Conservation (phyloP, 2,797 vertebrate genomes). For the Acanthiza pusilla region DNA sequence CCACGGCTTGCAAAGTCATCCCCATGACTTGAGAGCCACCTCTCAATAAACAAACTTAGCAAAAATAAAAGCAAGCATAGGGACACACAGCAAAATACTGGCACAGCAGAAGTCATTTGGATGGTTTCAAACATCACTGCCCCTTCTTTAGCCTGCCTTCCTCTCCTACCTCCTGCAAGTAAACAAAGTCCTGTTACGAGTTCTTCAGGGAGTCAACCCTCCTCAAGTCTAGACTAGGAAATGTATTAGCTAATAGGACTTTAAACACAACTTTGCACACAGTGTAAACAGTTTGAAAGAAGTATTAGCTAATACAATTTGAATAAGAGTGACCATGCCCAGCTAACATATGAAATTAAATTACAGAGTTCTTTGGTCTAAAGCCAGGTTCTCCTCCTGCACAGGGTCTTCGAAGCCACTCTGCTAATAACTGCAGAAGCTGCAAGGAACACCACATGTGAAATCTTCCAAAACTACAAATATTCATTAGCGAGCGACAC, state of each 20-base stretch:
- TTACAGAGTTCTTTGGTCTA: background rate
- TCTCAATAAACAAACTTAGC: background rate
- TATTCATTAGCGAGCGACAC: constrained; percentile 15
- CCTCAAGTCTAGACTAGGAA: constrained; percentile 1
- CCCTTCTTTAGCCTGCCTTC: background rate
- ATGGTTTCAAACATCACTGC: background rate
- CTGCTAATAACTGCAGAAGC: constrained; percentile 6
- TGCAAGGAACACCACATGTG: background rate
- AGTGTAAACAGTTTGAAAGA: constrained; percentile 29
- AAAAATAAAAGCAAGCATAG: background rate
- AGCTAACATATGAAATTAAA: constrained; percentile 14
- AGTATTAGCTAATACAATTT: constrained; percentile 50
- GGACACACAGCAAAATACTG: background rate
- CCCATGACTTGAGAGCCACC: background rate
- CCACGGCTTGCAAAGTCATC: background rate
- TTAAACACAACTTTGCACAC: constrained; percentile 48
- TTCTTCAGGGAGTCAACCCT: constrained; percentile 14
- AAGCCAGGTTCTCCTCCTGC: background rate
- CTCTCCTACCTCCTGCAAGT: background rate
- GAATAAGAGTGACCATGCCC: constrained; percentile 38
- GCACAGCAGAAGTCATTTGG: background rate
- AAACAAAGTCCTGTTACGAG: constrained; percentile 12
- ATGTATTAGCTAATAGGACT: constrained; percentile 18
- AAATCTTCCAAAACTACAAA: constrained; percentile 50
- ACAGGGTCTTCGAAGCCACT: background rate